Evolutionary conservation across 2,113 vertebrate species (phyloP), one percentile per base, ranked within the genome.

Genomic region (Pollachius pollachius): DNA sequence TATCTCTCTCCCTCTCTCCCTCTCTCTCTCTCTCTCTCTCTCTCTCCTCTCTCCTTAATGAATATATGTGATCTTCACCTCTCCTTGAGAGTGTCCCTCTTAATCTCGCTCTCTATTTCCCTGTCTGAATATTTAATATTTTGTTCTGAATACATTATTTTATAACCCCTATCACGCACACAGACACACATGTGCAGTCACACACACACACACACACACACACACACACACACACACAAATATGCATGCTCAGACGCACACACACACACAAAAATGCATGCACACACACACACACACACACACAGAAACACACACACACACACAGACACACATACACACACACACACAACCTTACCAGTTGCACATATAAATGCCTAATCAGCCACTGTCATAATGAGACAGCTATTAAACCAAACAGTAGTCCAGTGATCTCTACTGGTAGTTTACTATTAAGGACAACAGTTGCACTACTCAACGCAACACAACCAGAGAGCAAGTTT

Each of bases 1-100:
- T 66, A 52, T 61, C 19, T 15, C 3, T 37, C 34, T 7, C 34
- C 7, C 34, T 37, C 18, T 57, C 8, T 37, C 34, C 7, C 34
- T 37, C 34, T 37, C 34, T 37, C 34, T 37, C 34, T 37, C 34
- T n/a, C n/a, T n/a, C n/a, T 62, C 60, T 27, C 37, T 41, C 13
- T 41, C 21, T 69, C 64, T 68, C 12, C n/a, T 13, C 54, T 67
- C 41, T 7, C 64, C 65, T 65, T 66, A 62, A 34, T 62, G 65
- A 11, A 15, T 15, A 6, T 6, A 63, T 23, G 11, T 30, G 27
- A 63, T 63, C 27, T 30, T 6, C 15, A 34, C 30, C 15, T 72
- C 52, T 30, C 70, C 62, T 69, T 68, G 52, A 68, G 57, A 21
- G 7, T 15, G 60, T 27, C 60, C 60, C 23, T 62, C 60, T 23